Conservation (phyloP, 2,797 vertebrate species). For the Cryptoprocta ferox region DNA sequence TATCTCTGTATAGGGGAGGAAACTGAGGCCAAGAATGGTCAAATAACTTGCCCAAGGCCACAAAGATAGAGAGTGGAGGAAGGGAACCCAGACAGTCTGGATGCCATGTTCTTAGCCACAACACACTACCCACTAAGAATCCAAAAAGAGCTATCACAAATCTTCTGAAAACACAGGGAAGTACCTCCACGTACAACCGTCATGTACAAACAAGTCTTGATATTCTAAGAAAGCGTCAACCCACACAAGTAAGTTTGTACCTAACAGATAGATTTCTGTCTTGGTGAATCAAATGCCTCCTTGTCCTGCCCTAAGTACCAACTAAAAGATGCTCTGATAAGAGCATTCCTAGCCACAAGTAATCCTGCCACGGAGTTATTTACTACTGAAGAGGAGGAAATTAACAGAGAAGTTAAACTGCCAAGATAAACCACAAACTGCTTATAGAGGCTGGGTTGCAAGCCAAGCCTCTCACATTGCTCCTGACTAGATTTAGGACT, state of each 20-base stretch:
- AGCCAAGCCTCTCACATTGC: neutral
- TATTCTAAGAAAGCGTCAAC: conserved; percentile 50
- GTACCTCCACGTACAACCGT: neutral
- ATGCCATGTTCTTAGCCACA: neutral
- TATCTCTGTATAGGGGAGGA: neutral
- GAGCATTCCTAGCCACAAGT: conserved; percentile 36
- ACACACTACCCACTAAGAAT: neutral
- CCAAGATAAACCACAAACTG: conserved; percentile 42
- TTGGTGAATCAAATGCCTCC: conserved; percentile 52
- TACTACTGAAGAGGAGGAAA: conserved; percentile 41
- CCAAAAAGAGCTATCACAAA: neutral
- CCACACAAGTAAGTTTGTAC: conserved; percentile 57
- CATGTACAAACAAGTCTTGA: conserved; percentile 47
- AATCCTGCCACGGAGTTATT: conserved; percentile 15
- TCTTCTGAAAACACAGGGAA: neutral
- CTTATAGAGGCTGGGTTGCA: neutral
- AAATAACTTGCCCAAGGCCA: neutral
- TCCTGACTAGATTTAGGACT: neutral
- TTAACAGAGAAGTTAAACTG: conserved; percentile 20
- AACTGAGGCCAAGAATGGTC: neutral
- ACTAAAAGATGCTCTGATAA: conserved; percentile 3
- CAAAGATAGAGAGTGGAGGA: neutral
- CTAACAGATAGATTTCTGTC: conserved; percentile 55
- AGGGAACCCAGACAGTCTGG: neutral
- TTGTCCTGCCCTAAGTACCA: conserved; percentile 29